Evolutionary conservation across 1,140 invertebrate genomes (phyloP).

Genomic region (Drosophila biarmipes): DNA sequence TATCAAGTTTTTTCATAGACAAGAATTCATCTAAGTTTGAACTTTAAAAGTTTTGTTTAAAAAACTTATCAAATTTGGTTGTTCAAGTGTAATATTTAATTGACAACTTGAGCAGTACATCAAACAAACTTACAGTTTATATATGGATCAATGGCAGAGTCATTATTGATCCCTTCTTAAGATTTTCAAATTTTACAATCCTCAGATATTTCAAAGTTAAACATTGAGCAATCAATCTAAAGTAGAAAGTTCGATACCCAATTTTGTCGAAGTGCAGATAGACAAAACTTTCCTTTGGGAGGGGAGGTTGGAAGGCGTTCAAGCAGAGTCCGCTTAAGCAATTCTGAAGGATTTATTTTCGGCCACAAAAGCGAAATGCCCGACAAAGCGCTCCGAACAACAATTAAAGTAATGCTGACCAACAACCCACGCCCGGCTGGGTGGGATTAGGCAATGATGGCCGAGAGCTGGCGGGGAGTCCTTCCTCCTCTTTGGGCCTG

Average conservation of each 20-base stretch:
- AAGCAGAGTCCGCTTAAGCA: constrained; percentile 71
- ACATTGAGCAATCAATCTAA: not conserved
- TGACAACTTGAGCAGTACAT: too few relatives aligned
- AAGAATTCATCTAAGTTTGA: too few relatives aligned
- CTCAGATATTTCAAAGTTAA: not conserved
- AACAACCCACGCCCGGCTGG: constrained; percentile 53
- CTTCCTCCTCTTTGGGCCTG: not conserved
- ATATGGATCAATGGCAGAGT: too few relatives aligned
- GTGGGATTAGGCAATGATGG: constrained; percentile 51
- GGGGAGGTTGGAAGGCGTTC: constrained; percentile 58
- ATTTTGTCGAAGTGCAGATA: constrained; percentile 17
- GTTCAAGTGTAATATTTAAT: too few relatives aligned
- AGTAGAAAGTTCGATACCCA: not conserved
- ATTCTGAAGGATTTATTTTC: constrained; percentile 82
- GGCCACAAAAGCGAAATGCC: constrained; percentile 76
- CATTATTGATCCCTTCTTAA: too few relatives aligned
- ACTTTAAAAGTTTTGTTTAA: too few relatives aligned
- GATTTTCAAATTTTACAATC: too few relatives aligned
- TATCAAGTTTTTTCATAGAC: too few relatives aligned
- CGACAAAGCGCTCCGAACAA: constrained; percentile 72
- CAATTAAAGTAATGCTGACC: constrained; percentile 83
- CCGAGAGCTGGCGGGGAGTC: constrained; percentile 5
- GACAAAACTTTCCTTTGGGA: constrained; percentile 11
- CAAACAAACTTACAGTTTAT: too few relatives aligned
- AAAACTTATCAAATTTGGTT: too few relatives aligned